Conservation (phyloP, 2,797 vertebrate species). For the Myotis findleyi region DNA sequence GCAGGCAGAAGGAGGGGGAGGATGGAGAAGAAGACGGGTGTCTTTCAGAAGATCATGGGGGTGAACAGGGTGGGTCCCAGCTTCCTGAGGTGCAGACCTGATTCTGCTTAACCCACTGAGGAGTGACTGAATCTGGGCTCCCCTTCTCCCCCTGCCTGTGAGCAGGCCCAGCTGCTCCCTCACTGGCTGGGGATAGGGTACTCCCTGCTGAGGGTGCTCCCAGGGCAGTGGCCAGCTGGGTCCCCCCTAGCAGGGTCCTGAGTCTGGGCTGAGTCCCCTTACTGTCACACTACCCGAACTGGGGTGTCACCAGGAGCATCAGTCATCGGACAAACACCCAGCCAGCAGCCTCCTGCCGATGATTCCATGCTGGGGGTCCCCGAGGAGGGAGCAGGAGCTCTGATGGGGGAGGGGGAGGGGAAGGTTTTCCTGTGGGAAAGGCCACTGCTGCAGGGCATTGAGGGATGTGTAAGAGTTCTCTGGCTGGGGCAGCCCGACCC, state of each 20-base stretch:
- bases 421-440: not conserved
- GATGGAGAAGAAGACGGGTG: accelerated
- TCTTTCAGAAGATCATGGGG: not conserved
- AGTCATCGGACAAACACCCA: not conserved
- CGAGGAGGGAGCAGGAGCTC: not conserved
- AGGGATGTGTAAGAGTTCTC: not conserved
- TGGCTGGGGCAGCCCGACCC: too few relatives aligned
- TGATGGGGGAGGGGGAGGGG: not conserved
- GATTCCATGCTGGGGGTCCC: not conserved
- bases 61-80: constrained; percentile 27
- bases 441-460: not conserved
- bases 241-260: too few relatives aligned
- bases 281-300: too few relatives aligned
- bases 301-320: not conserved
- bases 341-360: not conserved
- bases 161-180: not conserved
- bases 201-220: not conserved
- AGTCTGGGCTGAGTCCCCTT: not conserved
- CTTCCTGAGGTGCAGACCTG: not conserved
- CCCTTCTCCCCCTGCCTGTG: not conserved
- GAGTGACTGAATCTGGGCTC: constrained; percentile 57
- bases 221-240: not conserved
- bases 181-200: not conserved
- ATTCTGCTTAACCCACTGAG: constrained; percentile 49
- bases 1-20: not conserved